Base-by-base conservation (phyloP, 1,140 invertebrate species). In the Muscidifurax raptorellus region DNA sequence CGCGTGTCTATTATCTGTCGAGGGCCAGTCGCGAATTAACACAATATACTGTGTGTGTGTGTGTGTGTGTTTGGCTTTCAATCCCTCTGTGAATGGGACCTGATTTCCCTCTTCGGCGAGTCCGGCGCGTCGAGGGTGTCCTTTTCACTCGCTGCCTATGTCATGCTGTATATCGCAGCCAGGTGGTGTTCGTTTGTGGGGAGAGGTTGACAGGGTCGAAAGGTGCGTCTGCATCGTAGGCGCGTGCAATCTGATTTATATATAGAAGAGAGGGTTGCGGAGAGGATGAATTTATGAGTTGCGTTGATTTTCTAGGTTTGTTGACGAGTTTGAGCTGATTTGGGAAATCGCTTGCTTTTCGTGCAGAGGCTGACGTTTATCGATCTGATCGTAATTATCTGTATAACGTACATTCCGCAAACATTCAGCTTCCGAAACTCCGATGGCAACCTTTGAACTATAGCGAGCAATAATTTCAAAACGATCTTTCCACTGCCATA, bases 71-170 rank as follows among this genome's bases (percentile, higher is more conserved):
- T 9, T 66, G 30, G 30, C 52, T 80, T 44, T 27, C 64, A 36
- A 69, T 44, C 66, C 78, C 12, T n/a, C 25, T 1, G 84, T 90
- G 88, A 91, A 91, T 91, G 88, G 90, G 87, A 89, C 88, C 88
- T 91, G 90, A 91, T 90, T 91, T 87, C 87, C 85, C 79, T 86
- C 76, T n/a, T 59, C 52, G 36, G 36, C 36, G 25, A 32, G 40
- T 47, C 18, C 40, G 22, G 7, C 6, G 52, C 52, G 22, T 59
- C 52, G 36, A 44, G n/a, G 44, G 67, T 25, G 74, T 47, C 32
- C 71, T 36, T 74, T 74, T 74, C 71, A 27, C 52, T 66, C 76
- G 18, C 18, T 10, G 66, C 64, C 15, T 30, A 10, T 69, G 13
- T 18, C 3, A 22, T 66, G 12, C 22, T 1, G 66, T 36, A 15